These are phyloP conservation scores for Drosophila nasuta DNA, from an alignment of 1,140 invertebrate species.

Conservation along the genomic window DNA sequence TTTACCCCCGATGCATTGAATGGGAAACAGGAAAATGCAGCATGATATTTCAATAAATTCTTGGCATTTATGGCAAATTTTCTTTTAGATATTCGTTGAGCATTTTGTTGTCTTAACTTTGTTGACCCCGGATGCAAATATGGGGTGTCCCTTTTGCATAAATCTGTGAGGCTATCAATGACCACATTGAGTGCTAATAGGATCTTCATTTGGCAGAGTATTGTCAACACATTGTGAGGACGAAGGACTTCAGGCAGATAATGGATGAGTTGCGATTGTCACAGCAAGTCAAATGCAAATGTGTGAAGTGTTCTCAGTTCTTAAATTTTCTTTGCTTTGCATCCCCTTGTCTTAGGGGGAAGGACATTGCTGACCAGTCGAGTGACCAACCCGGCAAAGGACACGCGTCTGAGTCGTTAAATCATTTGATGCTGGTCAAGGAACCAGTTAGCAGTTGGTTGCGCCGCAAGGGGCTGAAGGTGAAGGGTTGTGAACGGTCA, in stretches of 20 bases:
- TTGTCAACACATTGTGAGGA: slow-evolving; percentile 52
- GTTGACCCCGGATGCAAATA: slow-evolving; percentile 35
- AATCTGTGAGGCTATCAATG: slow-evolving; percentile 31
- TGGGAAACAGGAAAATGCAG: neutral
- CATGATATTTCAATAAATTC: too few species aligned
- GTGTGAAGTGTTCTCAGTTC: slow-evolving; percentile 44
- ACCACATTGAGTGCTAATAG: slow-evolving; percentile 35
- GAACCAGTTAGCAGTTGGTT: slow-evolving; percentile 55
- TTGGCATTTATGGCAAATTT: too few species aligned
- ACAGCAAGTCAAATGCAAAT: slow-evolving; percentile 40
- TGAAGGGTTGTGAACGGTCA: slow-evolving; percentile 56
- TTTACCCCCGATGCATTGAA: slow-evolving; percentile 42
- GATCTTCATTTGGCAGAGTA: slow-evolving; percentile 22
- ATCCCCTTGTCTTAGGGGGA: slow-evolving; percentile 23
- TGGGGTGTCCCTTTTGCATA: slow-evolving; percentile 24
- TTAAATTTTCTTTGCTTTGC: neutral
- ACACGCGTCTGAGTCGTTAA: slow-evolving; percentile 63
- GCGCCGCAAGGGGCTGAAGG: slow-evolving; percentile 5
- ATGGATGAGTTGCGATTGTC: slow-evolving; percentile 29
- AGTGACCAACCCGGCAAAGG: slow-evolving; percentile 56
- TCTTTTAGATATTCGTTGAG: neutral
- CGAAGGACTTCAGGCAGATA: slow-evolving; percentile 6
- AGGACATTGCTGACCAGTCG: slow-evolving; percentile 28
- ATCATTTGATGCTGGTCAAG: slow-evolving; percentile 58
- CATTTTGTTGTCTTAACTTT: slow-evolving; percentile 15